Evolutionary conservation across 2,888 invertebrate genomes (phyloP).

Genomic region (Drosophila kambysellisi): DNA sequence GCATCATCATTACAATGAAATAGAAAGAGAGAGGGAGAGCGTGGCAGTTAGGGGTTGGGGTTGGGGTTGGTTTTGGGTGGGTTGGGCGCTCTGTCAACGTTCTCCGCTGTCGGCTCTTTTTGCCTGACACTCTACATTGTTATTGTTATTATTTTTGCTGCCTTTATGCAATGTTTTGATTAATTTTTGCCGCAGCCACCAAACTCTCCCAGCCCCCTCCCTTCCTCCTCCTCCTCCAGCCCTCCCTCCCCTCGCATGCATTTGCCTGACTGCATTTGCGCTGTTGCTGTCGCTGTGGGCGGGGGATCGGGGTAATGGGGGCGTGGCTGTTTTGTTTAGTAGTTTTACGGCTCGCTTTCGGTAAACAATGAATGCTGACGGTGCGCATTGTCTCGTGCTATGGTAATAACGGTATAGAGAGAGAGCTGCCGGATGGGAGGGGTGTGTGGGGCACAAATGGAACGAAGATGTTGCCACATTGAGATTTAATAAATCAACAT

Average conservation of each 20-base stretch:
- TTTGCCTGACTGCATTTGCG: slow-evolving; percentile 77
- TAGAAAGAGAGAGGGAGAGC: not conserved
- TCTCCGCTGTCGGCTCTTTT: slow-evolving; percentile 66
- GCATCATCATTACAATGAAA: slow-evolving; percentile 67
- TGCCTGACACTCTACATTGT: slow-evolving; percentile 83
- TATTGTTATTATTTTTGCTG: slow-evolving; percentile 85
- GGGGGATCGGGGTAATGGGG: slow-evolving; percentile 13
- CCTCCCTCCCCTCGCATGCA: slow-evolving; percentile 49
- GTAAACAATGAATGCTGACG: slow-evolving; percentile 75
- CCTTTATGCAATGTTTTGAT: slow-evolving; percentile 85
- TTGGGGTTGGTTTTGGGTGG: not conserved
- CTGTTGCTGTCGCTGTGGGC: slow-evolving; percentile 14
- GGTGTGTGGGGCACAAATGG: not conserved
- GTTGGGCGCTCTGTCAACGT: slow-evolving; percentile 48
- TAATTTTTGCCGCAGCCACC: slow-evolving; percentile 82
- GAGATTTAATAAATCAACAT: slow-evolving; percentile 69
- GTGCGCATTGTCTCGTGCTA: slow-evolving; percentile 72
- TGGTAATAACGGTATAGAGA: slow-evolving; percentile 34
- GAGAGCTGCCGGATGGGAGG: not conserved
- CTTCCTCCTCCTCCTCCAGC: not conserved
- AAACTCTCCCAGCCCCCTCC: slow-evolving; percentile 7
- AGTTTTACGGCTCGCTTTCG: slow-evolving; percentile 80
- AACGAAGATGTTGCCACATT: slow-evolving; percentile 43
- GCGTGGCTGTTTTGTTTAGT: slow-evolving; percentile 74
- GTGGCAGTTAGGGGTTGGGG: not conserved